A percentile compares a stretch with the other conserved stretches of the same genome.
Evolutionary conservation across 2,888 invertebrate species (phyloP).

Genomic region (Julus scandinavius): DNA sequence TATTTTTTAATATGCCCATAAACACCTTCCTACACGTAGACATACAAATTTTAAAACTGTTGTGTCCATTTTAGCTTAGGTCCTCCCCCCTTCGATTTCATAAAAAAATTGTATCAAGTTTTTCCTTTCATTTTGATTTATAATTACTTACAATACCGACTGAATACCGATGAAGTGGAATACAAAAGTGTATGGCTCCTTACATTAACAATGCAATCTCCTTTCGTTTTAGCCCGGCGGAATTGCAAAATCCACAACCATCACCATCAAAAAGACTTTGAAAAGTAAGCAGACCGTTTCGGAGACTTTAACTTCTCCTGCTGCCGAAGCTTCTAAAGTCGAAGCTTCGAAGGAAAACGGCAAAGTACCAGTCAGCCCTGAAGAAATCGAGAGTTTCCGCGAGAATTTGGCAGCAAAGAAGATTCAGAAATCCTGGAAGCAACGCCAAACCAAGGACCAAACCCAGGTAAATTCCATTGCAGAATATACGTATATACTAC

Average conservation of each 20-base stretch:
- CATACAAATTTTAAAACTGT: no score
- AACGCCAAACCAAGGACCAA: background rate
- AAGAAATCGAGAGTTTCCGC: constrained; percentile 40
- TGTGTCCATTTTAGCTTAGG: no score
- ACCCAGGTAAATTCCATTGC: background rate
- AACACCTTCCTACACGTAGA: no score
- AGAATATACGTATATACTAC: background rate
- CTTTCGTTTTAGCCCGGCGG: background rate
- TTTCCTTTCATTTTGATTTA: no score
- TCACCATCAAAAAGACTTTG: background rate
- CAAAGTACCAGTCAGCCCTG: background rate
- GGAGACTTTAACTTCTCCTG: background rate
- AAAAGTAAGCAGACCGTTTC: background rate
- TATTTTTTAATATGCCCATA: no score
- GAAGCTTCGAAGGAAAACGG: background rate
- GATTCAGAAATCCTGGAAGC: constrained; percentile 48
- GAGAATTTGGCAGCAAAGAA: constrained; percentile 50
- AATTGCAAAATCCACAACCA: constrained; percentile 24
- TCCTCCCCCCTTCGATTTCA: no score
- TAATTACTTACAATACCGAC: no score
- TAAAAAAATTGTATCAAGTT: no score
- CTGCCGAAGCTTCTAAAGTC: background rate
- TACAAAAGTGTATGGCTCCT: no score
- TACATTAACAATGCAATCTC: no score
- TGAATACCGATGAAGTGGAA: no score